These are phyloP conservation scores for Ailurus styani DNA, from an alignment of 2,113 vertebrate genomes.

Conservation along the genomic window DNA sequence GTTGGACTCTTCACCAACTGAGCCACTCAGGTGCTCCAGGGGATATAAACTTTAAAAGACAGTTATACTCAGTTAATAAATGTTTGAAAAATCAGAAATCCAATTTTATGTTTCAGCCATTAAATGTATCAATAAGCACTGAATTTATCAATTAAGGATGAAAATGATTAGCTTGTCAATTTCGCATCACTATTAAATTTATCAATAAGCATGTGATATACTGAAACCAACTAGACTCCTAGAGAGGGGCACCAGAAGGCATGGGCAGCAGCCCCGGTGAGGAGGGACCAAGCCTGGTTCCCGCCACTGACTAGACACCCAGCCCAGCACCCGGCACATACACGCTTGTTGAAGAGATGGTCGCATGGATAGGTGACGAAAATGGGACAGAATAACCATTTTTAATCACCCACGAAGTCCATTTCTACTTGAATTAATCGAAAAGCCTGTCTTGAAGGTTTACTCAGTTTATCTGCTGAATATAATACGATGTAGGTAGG, in stretches of 20 bases:
- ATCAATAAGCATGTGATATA: not conserved
- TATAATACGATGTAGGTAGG: rapidly evolving
- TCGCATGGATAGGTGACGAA: not conserved
- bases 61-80: conserved; percentile 41
- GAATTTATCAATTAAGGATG: not conserved
- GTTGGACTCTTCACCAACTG: not conserved
- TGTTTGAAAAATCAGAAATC: not conserved
- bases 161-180: not conserved
- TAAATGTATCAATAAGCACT: not conserved
- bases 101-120: not conserved
- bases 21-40: not conserved
- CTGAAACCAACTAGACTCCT: not conserved
- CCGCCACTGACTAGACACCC: not conserved
- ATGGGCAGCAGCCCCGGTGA: rapidly evolving
- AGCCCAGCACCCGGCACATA: not conserved
- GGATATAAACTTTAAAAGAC: conserved; percentile 12
- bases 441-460: not conserved
- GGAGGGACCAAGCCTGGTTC: not conserved
- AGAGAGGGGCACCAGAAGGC: not conserved
- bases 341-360: not conserved
- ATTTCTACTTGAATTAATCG: not conserved
- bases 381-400: not conserved
- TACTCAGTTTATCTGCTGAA: not conserved
- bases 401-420: not conserved
- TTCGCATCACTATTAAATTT: not conserved